A percentile compares a stretch with the other conserved stretches of the same genome.
phyloP scores from a whole-genome alignment of 2,888 invertebrate species.

The Stegana nigrithorax region DNA sequence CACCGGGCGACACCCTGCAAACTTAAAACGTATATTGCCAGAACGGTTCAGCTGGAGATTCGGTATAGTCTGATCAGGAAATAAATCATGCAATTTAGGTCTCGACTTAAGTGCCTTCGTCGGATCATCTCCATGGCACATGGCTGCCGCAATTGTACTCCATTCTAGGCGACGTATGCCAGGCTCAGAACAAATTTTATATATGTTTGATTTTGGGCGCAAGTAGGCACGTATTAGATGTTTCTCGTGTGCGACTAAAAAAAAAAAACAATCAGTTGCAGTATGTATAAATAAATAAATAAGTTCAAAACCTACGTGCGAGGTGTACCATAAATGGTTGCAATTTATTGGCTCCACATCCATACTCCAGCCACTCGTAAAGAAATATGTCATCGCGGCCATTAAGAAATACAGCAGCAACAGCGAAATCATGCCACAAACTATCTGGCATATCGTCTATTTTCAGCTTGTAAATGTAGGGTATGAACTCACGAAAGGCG shows the following conservation, averaged over 20 bases:
- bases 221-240: conserved; percentile 45
- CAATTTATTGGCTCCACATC: conserved; percentile 62
- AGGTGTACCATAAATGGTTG: conserved; percentile 64
- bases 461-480: conserved; percentile 62
- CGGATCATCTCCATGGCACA: conserved; percentile 65
- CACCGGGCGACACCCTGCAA: conserved; percentile 63
- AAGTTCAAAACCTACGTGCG: conserved; percentile 49
- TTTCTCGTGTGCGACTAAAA: conserved; percentile 53
- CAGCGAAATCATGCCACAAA: conserved; percentile 57
- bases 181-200: conserved; percentile 54
- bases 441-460: conserved; percentile 53
- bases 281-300: not conserved
- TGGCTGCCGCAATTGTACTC: conserved; percentile 56
- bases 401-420: conserved; percentile 58
- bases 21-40: conserved; percentile 65
- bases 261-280: not conserved
- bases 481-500: conserved; percentile 66
- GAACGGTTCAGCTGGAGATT: conserved; percentile 56
- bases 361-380: conserved; percentile 66
- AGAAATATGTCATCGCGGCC: conserved; percentile 65
- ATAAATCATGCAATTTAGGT: conserved; percentile 47
- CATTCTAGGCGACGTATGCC: conserved; percentile 61
- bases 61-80: conserved; percentile 51
- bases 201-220: conserved; percentile 46
- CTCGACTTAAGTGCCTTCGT: conserved; percentile 54